A percentile compares a stretch with the other conserved stretches of the same genome.
phyloP scores from a whole-genome alignment of 2,113 vertebrate species.

The Rostratula benghalensis region DNA sequence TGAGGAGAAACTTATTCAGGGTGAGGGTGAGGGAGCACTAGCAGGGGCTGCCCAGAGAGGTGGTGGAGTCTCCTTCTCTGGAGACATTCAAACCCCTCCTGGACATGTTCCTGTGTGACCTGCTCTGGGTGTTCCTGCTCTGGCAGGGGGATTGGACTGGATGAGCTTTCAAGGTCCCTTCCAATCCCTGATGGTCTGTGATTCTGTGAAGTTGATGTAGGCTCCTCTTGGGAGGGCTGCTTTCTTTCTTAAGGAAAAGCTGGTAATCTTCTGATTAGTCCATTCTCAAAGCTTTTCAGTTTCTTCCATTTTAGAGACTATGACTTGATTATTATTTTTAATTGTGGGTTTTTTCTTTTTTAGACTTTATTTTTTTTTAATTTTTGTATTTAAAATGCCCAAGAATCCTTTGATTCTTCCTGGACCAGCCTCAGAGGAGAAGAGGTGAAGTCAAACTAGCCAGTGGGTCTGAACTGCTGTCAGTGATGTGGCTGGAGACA shows the following conservation, averaged over 20 bases:
- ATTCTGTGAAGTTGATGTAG: neutral
- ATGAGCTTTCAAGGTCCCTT: too few species aligned
- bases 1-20: too few species aligned
- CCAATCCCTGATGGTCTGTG: too few species aligned
- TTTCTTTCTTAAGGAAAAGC: neutral
- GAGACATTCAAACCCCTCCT: too few species aligned
- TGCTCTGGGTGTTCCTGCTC: too few species aligned
- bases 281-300: neutral
- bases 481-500: accelerated
- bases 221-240: neutral
- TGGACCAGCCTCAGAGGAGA: neutral
- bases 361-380: neutral
- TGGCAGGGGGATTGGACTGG: too few species aligned
- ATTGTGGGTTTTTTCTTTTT: too few species aligned
- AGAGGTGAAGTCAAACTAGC: neutral
- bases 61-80: too few species aligned
- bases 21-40: too few species aligned
- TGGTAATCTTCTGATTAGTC: neutral
- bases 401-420: neutral
- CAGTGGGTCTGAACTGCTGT: neutral
- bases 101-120: too few species aligned
- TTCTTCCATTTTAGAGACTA: accelerated
- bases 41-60: too few species aligned
- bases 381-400: neutral
- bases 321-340: neutral